Conservation (phyloP, 2,888 invertebrate genomes). For the Polylopha cassiicola region DNA sequence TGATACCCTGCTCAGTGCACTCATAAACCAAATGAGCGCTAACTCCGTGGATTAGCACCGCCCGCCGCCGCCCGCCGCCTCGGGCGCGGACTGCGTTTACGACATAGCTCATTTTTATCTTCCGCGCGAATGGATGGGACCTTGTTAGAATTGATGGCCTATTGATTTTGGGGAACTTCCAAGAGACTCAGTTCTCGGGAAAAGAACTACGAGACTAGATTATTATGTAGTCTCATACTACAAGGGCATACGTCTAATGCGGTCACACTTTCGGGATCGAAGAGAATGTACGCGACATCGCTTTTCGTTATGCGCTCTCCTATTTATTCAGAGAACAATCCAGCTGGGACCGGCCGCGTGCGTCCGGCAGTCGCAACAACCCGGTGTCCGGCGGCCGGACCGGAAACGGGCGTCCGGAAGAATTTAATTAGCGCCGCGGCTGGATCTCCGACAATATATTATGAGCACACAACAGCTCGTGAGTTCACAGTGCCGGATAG, state of each 20-base stretch:
- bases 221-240: neutral
- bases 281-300: too few species aligned
- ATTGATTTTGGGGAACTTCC: slow-evolving; percentile 19
- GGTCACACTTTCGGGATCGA: neutral
- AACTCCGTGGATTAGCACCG: neutral
- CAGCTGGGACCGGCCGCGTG: too few species aligned
- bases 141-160: slow-evolving; percentile 20
- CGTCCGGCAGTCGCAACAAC: too few species aligned
- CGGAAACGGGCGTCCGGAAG: slow-evolving; percentile 1
- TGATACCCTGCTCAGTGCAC: slow-evolving; percentile 33
- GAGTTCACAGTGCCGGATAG: too few species aligned
- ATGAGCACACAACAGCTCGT: too few species aligned
- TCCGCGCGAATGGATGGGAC: slow-evolving; percentile 9
- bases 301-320: too few species aligned
- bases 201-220: neutral
- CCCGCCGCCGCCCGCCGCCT: slow-evolving; percentile 1
- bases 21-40: slow-evolving; percentile 11
- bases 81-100: slow-evolving; percentile 9
- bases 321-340: too few species aligned
- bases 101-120: slow-evolving; percentile 17
- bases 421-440: slow-evolving; percentile 5
- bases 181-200: slow-evolving; percentile 8
- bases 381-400: neutral
- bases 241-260: neutral
- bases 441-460: neutral